phyloP scores from a whole-genome alignment of 1,140 invertebrate species.

The Oscheius sp. region DNA sequence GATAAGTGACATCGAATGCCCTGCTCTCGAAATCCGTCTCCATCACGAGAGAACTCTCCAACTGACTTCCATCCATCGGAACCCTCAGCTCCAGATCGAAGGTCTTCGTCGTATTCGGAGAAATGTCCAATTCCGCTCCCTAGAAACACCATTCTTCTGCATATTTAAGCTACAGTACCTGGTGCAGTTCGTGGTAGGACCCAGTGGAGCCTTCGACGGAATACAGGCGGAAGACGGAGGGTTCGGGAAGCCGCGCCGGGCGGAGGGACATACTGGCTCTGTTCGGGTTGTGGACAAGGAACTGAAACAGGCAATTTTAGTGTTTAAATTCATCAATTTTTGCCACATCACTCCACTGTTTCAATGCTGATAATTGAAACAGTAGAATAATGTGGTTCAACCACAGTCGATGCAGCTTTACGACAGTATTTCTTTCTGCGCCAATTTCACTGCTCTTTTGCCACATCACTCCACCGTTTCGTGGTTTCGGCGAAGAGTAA shows the following conservation, averaged over 20 bases:
- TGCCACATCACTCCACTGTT: too few species aligned
- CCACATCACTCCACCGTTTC: too few species aligned
- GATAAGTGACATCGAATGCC: constrained; percentile 17
- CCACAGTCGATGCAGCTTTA: too few species aligned
- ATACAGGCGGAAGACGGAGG: constrained; percentile 21
- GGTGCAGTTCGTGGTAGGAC: neutral
- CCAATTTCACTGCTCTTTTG: too few species aligned
- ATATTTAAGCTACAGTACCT: constrained; percentile 12
- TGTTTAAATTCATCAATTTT: neutral
- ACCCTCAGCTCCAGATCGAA: constrained; percentile 28
- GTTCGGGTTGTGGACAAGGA: constrained; percentile 35
- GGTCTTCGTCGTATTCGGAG: constrained; percentile 2
- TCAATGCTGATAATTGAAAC: too few species aligned
- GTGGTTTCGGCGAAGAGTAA: too few species aligned
- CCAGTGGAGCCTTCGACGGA: constrained; percentile 15
- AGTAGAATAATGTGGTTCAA: too few species aligned
- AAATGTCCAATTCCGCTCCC: constrained; percentile 19
- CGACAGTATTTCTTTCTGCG: too few species aligned
- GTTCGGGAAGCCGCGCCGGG: constrained; percentile 4
- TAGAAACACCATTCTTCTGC: constrained; percentile 1
- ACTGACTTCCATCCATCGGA: neutral
- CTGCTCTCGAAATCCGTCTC: constrained; percentile 27
- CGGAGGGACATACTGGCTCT: constrained; percentile 9
- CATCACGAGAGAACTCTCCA: constrained; percentile 10
- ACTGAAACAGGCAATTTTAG: constrained; percentile 19